These are phyloP conservation scores for Oplegnathus fasciatus DNA, from an alignment of 2,113 vertebrate genomes.

Conservation along the genomic window DNA sequence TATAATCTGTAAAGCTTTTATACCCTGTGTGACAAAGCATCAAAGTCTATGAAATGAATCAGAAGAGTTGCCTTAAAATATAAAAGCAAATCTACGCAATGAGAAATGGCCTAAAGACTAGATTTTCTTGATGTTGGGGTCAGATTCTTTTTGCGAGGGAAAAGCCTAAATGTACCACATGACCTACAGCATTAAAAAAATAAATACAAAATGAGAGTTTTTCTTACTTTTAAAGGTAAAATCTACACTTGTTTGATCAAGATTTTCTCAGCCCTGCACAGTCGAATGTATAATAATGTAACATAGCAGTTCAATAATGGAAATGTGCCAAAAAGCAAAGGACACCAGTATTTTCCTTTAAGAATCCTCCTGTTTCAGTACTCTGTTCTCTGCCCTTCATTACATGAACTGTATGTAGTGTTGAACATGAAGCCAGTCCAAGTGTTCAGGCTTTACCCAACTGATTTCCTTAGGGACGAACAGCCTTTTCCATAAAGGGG, in stretches of 20 bases:
- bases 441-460: constrained; percentile 27
- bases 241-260: neutral
- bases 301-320: constrained; percentile 11
- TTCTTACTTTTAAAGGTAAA: neutral
- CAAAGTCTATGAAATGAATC: neutral
- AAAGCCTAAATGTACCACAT: neutral
- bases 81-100: neutral
- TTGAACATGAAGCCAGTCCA: constrained; percentile 1
- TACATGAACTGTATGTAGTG: constrained; percentile 16
- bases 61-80: constrained; percentile 49
- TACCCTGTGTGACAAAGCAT: neutral
- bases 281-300: constrained; percentile 57
- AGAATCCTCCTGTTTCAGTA: neutral
- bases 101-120: neutral
- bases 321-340: constrained; percentile 60
- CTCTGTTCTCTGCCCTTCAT: neutral
- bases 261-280: neutral
- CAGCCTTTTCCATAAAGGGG: constrained; percentile 61
- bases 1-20: neutral
- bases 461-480: constrained; percentile 63
- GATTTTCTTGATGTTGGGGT: neutral
- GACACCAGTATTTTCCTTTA: constrained; percentile 55
- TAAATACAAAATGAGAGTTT: neutral
- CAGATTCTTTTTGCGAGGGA: neutral
- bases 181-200: neutral